These are phyloP conservation scores for Acrobasis suavella DNA, from an alignment of 2,888 invertebrate genomes.

Conservation along the genomic window DNA sequence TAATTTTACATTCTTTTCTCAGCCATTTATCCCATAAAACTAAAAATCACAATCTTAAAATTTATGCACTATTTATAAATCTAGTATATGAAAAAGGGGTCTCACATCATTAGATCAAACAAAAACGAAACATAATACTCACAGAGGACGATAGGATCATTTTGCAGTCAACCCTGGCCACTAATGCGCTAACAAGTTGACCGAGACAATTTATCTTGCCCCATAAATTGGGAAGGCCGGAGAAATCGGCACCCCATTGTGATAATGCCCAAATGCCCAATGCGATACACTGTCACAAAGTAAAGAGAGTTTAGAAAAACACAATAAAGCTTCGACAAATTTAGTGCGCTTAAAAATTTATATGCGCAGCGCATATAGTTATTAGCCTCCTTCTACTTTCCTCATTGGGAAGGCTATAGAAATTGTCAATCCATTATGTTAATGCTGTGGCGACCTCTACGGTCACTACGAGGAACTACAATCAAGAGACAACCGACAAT, in stretches of 20 bases:
- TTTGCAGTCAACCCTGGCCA: not conserved
- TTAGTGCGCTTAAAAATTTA: too few species aligned
- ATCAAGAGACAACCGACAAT: too few species aligned
- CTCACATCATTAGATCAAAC: not conserved
- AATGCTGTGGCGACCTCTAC: too few species aligned
- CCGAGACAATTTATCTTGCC: constrained; percentile 30
- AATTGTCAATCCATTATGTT: too few species aligned
- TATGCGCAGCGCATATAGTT: too few species aligned
- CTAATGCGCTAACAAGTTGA: constrained; percentile 30
- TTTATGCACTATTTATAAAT: not conserved
- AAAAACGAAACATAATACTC: not conserved
- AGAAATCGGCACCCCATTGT: constrained; percentile 23
- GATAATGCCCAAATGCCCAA: constrained; percentile 16
- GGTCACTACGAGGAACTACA: too few species aligned
- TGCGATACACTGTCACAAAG: constrained; percentile 12
- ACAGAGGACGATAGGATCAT: not conserved
- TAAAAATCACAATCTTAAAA: not conserved
- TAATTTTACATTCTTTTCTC: too few species aligned
- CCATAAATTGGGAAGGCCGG: constrained; percentile 31
- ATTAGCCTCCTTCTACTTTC: too few species aligned
- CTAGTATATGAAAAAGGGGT: not conserved
- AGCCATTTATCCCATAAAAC: too few species aligned
- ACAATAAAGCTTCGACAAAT: too few species aligned
- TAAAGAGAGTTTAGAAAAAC: not conserved
- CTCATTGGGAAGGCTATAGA: too few species aligned